Base-by-base conservation (phyloP, 1,140 invertebrate genomes). In the Phymastichus coffea region DNA sequence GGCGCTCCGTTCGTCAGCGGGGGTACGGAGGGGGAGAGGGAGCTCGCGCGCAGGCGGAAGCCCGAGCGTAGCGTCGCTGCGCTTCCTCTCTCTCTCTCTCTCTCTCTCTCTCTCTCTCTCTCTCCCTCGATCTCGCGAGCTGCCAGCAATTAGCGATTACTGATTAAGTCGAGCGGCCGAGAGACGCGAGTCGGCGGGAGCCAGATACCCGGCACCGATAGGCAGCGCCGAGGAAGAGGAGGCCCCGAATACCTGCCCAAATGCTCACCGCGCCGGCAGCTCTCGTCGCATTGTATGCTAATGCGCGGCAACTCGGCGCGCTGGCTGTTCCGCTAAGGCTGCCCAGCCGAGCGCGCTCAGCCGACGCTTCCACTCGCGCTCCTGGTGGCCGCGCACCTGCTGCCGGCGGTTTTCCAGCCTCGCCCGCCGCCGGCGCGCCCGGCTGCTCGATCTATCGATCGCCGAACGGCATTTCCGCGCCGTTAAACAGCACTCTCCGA, bases 81-180 rank as follows among this genome's bases (percentile, higher is more conserved):
- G 57, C 64, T 61, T 59, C 56, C 20, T 57, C 58, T 15, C 49
- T 41, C 55, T 64, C 26, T 55, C 37, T 57, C 49, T 53, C 40
- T 25, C 62, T 59, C 35, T 41, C 48, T 35, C 57, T 47, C 63
- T 63, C 15, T 63, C 61, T 54, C 66, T 62, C 64, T 63, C 65
- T 61, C 75, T 79, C 76, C 74, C 74, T 77, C 67, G 73, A 72
- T 73, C 72, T 69, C 63, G 66, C 66, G 66, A 67, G 73, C 73
- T 74, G 74, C 28, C 72, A 68, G 76, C 76, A 78, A 79, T 79
- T 79, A 78, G 75, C 73, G 76, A 79, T 79, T 73, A 73, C 77
- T 77, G 77, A 79, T 78, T 79, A 79, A 79, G 76, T 76, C 76
- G 73, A 78, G 73, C 68, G 75, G 69, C n/a, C n/a, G 64, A 66